These are phyloP conservation scores for Solea senegalensis DNA, from an alignment of 2,113 vertebrate genomes.

Conservation along the genomic window DNA sequence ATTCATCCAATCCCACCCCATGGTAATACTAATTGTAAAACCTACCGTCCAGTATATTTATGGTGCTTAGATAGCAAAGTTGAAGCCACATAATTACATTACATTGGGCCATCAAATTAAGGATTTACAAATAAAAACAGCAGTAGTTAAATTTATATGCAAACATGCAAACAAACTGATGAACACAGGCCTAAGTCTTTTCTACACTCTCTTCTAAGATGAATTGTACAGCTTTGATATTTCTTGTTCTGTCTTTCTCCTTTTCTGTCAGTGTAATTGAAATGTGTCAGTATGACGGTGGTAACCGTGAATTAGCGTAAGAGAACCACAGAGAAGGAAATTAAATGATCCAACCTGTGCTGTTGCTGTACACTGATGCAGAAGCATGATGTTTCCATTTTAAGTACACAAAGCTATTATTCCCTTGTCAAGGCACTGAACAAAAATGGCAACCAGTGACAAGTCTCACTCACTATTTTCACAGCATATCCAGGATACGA, in stretches of 20 bases:
- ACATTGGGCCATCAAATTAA: slow-evolving; percentile 36
- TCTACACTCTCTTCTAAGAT: background rate
- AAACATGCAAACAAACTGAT: slow-evolving; percentile 37
- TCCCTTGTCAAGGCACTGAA: slow-evolving; percentile 45
- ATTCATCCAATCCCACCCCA: slow-evolving; percentile 1
- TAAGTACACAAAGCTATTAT: slow-evolving; percentile 41
- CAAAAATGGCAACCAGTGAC: slow-evolving; percentile 41
- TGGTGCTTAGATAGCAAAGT: slow-evolving; percentile 61
- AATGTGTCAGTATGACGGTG: slow-evolving; percentile 41
- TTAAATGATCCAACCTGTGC: slow-evolving; percentile 13
- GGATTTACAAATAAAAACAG: slow-evolving; percentile 53
- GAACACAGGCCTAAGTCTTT: background rate
- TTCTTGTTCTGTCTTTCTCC: background rate
- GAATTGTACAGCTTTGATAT: background rate
- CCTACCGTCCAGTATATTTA: slow-evolving; percentile 48
- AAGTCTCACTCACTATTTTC: slow-evolving; percentile 27
- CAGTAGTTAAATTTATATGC: slow-evolving; percentile 28
- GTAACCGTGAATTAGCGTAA: slow-evolving; percentile 43
- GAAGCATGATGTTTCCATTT: slow-evolving; percentile 6
- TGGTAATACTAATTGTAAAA: slow-evolving; percentile 56
- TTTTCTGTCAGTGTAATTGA: slow-evolving; percentile 46
- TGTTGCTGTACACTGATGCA: background rate
- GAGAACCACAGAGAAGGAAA: slow-evolving; percentile 21
- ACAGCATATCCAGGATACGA: slow-evolving; percentile 12
- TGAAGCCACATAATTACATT: slow-evolving; percentile 53